Base-by-base conservation (phyloP, 2,797 vertebrate genomes). In the Cyprinodon diabolis region DNA sequence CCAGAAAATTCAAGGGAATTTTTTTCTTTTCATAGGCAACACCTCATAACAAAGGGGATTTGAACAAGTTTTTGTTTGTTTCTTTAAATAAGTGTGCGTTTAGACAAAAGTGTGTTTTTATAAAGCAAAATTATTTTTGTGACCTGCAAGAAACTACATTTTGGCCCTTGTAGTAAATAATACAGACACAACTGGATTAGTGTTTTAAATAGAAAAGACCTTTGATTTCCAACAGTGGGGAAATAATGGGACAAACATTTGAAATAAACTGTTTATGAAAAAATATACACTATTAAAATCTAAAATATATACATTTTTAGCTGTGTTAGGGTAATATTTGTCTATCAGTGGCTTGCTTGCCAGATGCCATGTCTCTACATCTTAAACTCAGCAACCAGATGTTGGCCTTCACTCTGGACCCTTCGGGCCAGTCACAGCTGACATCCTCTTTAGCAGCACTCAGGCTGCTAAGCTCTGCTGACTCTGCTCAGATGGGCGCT, bases 401-500 rank as follows among this genome's bases (percentile, higher is more conserved):
- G 90, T 70, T 81, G 79, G 72, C 73, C 82, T 78, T 71, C 80
- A 86, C 84, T 78, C 60, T 66, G 87, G 73, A 76, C 86, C 87
- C 85, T 81, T 86, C 40, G 84, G 84, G 89, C 86, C 79, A 81
- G 87, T 87, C 84, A 88, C 89, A 90, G 89, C 89, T 88, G 86
- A 90, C 76, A 90, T 90, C 79, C 84, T 90, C 78, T 83, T 84
- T 58, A 85, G 87, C 14, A 68, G 80, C 80, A 75, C 60, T 77
- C 68, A 71, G 82, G 77, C 40, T 85, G 75, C 90, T 67, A 70
- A 57, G 77, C 80, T 62, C 74, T 69, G 82, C 82, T 77, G 79
- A 83, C 83, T 85, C 82, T 79, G 80, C 79, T 75, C 80, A 90
- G 89, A 91, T 89, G 81, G 82, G 75, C 78, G 73, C 62, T 69